A percentile compares a stretch with the other conserved stretches of the same genome.
These are phyloP conservation scores for Agrotis segetum DNA, from an alignment of 2,888 invertebrate species.

Conservation along the genomic window DNA sequence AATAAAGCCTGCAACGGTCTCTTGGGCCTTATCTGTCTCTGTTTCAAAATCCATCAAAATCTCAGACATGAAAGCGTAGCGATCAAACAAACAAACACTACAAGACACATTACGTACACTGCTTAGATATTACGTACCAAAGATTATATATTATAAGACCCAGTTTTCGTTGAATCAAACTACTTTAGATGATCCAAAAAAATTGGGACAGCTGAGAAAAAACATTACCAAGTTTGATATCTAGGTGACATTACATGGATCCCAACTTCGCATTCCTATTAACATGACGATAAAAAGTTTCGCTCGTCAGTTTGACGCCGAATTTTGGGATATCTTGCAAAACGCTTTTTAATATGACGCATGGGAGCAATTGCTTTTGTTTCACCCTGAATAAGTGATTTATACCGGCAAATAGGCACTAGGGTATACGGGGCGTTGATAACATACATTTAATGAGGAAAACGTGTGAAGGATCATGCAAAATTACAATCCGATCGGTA, in stretches of 20 bases:
- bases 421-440: constrained; percentile 1
- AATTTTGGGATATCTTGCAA: constrained; percentile 39
- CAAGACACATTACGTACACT: not conserved
- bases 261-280: constrained; percentile 34
- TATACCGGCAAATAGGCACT: constrained; percentile 1
- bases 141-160: not conserved
- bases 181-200: not conserved
- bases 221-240: constrained; percentile 18
- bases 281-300: constrained; percentile 46
- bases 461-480: constrained; percentile 9
- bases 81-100: no score
- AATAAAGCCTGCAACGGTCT: no score
- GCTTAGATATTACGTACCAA: not conserved
- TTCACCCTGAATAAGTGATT: constrained; percentile 27
- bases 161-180: constrained; percentile 13
- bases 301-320: constrained; percentile 1
- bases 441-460: constrained; percentile 9
- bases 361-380: constrained; percentile 41
- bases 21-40: no score
- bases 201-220: not conserved
- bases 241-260: constrained; percentile 16
- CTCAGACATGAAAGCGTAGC: no score
- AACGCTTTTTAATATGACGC: constrained; percentile 51
- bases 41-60: no score
- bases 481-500: constrained; percentile 5